Evolutionary conservation across 2,888 invertebrate species (phyloP).

Genomic region (Ophion obscuratus): DNA sequence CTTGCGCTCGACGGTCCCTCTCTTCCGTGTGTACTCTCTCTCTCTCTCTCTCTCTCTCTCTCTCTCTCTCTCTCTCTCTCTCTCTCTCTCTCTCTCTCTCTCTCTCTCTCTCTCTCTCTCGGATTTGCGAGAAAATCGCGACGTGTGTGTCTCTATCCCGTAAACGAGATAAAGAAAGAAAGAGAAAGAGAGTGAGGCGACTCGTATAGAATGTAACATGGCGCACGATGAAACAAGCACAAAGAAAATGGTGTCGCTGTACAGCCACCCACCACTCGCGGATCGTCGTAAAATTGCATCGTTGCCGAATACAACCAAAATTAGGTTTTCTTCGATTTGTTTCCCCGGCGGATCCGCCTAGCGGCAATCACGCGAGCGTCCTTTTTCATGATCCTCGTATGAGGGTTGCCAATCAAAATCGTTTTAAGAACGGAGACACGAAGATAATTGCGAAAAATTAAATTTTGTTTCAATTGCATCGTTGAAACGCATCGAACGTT

Average conservation of each 20-base stretch:
- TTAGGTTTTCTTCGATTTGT: too few relatives aligned
- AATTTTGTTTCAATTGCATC: too few relatives aligned
- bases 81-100: conserved; percentile 39
- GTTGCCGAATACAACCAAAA: not conserved
- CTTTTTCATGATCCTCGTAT: too few relatives aligned
- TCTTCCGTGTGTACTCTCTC: conserved; percentile 29
- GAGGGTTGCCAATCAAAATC: too few relatives aligned
- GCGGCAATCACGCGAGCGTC: too few relatives aligned
- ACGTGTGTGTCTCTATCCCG: conserved; percentile 33
- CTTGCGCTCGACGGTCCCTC: conserved; percentile 20
- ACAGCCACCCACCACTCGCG: conserved; percentile 44
- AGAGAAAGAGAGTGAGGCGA: not conserved
- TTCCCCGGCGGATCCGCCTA: too few relatives aligned
- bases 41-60: conserved; percentile 39
- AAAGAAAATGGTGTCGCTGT: conserved; percentile 62
- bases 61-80: conserved; percentile 39
- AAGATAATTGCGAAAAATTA: too few relatives aligned
- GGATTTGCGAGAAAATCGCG: conserved; percentile 61
- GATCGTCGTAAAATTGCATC: not conserved
- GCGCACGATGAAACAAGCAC: conserved; percentile 53
- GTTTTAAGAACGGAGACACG: too few relatives aligned
- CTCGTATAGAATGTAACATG: conserved; percentile 40
- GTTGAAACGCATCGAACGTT: too few relatives aligned
- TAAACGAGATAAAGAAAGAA: conserved; percentile 5
- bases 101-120: conserved; percentile 40